Conservation (phyloP, 2,113 vertebrate genomes). For the Channa argus region DNA sequence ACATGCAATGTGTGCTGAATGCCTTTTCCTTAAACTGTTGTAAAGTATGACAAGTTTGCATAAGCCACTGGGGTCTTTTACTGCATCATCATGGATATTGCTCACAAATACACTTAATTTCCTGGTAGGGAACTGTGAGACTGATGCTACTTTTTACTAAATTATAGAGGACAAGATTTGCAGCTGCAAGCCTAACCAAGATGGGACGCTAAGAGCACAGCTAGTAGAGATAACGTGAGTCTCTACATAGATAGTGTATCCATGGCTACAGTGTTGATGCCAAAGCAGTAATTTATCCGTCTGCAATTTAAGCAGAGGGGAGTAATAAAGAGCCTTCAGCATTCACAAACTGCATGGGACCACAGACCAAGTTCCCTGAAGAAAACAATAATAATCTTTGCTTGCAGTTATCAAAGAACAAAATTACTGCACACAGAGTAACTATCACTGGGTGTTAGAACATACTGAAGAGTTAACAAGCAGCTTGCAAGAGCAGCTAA, state of each 20-base stretch:
- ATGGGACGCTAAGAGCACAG: slow-evolving; percentile 18
- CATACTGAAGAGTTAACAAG: background rate
- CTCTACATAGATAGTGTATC: background rate
- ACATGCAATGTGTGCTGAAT: background rate
- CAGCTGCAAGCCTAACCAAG: slow-evolving; percentile 23
- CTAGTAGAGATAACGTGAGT: background rate
- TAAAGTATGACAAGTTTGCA: background rate
- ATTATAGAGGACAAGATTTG: slow-evolving; percentile 42
- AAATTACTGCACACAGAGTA: background rate
- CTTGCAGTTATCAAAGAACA: background rate
- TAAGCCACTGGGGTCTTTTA: background rate
- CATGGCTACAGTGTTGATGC: slow-evolving; percentile 19
- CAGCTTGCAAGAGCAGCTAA: background rate
- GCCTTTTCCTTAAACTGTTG: background rate
- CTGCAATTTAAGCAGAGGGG: slow-evolving; percentile 9
- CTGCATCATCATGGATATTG: background rate
- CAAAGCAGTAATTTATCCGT: slow-evolving; percentile 9
- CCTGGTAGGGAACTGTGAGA: background rate
- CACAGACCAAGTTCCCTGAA: background rate
- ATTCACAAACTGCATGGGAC: background rate
- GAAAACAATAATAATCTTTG: background rate
- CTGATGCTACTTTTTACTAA: background rate
- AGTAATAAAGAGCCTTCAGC: background rate
- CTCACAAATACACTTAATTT: slow-evolving; percentile 6
- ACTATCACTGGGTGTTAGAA: background rate